phyloP scores from a whole-genome alignment of 2,888 invertebrate species.

The Clivina fossor region DNA sequence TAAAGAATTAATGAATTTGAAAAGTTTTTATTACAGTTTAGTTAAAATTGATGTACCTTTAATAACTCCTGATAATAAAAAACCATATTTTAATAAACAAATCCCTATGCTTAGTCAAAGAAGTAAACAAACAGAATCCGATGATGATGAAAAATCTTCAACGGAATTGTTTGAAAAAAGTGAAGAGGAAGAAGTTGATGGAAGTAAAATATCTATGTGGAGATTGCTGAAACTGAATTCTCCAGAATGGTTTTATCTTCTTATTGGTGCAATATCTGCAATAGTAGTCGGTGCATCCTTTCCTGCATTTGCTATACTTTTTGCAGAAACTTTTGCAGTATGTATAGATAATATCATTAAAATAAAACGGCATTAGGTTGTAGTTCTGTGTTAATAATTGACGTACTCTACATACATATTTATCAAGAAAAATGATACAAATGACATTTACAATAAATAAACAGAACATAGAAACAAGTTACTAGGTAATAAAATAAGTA shows the following conservation, averaged over 20 bases:
- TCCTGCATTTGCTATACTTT: constrained; percentile 75
- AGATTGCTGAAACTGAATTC: constrained; percentile 67
- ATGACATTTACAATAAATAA: no score
- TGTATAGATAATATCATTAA: constrained; percentile 45
- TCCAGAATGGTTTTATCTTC: constrained; percentile 69
- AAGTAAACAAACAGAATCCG: constrained; percentile 51
- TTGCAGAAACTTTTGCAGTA: constrained; percentile 76
- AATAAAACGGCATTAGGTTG: no score
- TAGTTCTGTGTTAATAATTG: no score
- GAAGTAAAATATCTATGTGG: constrained; percentile 53
- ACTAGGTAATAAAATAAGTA: no score
- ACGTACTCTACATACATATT: no score
- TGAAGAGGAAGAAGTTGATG: constrained; percentile 47
- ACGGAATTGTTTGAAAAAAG: constrained; percentile 51
- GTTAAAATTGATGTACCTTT: constrained; percentile 64
- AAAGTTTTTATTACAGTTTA: constrained; percentile 68
- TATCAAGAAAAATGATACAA: no score
- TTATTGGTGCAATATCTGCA: constrained; percentile 66
- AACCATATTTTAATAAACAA: constrained; percentile 26
- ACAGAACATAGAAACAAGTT: no score
- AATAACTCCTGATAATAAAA: not conserved
- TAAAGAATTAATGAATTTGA: constrained; percentile 63
- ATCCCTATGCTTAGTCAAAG: constrained; percentile 28
- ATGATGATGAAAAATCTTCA: constrained; percentile 43
- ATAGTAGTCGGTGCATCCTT: constrained; percentile 70